A percentile compares a stretch with the other conserved stretches of the same genome.
These are phyloP conservation scores for Mythimna albipuncta DNA, from an alignment of 2,888 invertebrate species.

Conservation along the genomic window DNA sequence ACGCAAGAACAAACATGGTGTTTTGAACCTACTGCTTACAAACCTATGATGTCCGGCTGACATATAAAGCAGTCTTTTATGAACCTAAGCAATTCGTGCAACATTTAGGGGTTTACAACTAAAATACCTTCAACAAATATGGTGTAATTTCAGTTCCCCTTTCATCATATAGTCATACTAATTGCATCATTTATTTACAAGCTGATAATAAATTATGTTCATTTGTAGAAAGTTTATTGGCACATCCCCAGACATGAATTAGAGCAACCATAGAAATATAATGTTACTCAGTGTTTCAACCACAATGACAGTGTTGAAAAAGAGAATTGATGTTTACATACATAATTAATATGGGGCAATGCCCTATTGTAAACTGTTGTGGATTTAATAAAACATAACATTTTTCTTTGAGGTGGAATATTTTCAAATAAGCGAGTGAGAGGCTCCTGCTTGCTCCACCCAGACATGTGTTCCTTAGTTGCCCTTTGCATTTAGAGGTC, in stretches of 20 bases:
- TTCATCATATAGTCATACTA: slow-evolving; percentile 9
- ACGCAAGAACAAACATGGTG: too few relatives aligned
- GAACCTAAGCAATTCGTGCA: too few relatives aligned
- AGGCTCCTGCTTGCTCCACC: too few relatives aligned
- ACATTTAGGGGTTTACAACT: background rate
- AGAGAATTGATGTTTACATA: background rate
- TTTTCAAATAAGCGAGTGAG: too few relatives aligned
- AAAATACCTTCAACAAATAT: background rate
- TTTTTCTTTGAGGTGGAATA: too few relatives aligned
- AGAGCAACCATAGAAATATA: background rate
- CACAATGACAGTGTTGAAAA: slow-evolving; percentile 3
- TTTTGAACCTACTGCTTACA: too few relatives aligned
- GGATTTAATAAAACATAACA: background rate
- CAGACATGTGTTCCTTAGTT: too few relatives aligned
- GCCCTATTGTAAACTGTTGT: background rate
- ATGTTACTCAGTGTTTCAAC: slow-evolving; percentile 16
- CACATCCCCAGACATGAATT: slow-evolving; percentile 24
- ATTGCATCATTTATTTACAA: slow-evolving; percentile 27
- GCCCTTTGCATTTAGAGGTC: too few relatives aligned
- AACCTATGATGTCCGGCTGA: too few relatives aligned
- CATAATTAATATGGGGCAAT: background rate
- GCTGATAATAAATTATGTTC: slow-evolving; percentile 19
- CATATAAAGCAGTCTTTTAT: too few relatives aligned
- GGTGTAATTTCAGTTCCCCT: slow-evolving; percentile 3
- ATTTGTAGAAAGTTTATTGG: slow-evolving; percentile 32